Base-by-base conservation (phyloP, 2,113 vertebrate genomes). In the Daubentonia madagascariensis region DNA sequence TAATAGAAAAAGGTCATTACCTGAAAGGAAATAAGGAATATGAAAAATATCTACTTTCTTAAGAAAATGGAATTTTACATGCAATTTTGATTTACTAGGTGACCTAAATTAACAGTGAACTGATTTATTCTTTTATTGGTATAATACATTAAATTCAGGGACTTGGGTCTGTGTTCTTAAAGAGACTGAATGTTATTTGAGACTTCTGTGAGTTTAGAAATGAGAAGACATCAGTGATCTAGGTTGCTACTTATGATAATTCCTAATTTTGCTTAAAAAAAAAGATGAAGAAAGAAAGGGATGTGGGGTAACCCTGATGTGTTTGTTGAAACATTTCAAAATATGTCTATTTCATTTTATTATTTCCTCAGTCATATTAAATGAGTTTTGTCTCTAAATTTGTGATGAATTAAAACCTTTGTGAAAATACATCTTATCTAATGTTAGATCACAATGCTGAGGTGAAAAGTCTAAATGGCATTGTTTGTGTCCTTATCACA, bases 291-390 rank as follows among this genome's bases (percentile, higher is more conserved):
- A 50, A 57, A 83, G 13, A 88, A 75, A 89, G 85, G 50, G 20
- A 67, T 90, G 92, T 86, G 28, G 35, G 57, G 63, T 30, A 92
- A 61, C 6, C 0, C 17, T 7, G 8, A 35, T 85, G 11, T 81
- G 17, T 72, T 91, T 89, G 72, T 90, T 76, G 48, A 65, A 94
- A 95, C 14, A 70, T 95, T 96, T 95, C 50, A 94, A 89, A 92
- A 92, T 85, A 81, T 18, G 32, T 65, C 30, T 43, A 37, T 83
- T 87, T 96, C 10, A 30, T 73, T 87, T 97, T 86, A 37, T 8
- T 86, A 30, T 7, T 73, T 92, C 25, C 73, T 76, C 25, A 91
- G 16, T 94, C 5, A 28, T 90, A 43, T 52, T 90, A 80, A 89
- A 73, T 73, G 22, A 75, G 10, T 52, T 93, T 92, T 90, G 25